Base-by-base conservation (phyloP, 2,888 invertebrate species). In the Thereva unica region DNA sequence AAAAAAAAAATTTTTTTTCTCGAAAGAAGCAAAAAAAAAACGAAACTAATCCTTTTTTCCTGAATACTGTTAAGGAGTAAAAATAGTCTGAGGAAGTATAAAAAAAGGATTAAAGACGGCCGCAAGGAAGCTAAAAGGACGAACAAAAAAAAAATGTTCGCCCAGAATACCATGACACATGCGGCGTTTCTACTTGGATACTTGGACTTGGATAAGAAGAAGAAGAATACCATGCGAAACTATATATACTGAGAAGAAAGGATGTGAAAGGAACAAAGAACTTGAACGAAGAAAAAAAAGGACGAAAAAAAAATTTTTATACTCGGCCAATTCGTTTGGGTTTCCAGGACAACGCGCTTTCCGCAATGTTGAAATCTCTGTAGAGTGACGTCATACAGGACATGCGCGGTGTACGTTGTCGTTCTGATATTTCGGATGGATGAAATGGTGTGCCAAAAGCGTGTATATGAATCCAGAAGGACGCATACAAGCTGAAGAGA, bases 361-460 rank as follows among this genome's bases (percentile, higher is more conserved):
- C 68, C 68, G 69, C 71, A 71, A 71, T 68, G 55, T 67, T 57
- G 54, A 66, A 70, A 70, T 56, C 68, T 66, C 71, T 70, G 69
- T 71, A 71, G 67, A 65, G 55, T 71, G 71, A 71, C 71, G 71
- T 71, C 67, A 70, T 63, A 41, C 12, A 59, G 64, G 41, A 45
- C 69, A 69, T 71, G 70, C 71, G 71, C 71, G n/a, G n/a, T n/a
- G n/a, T n/a, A n/a, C n/a, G n/a, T n/a, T n/a, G n/a, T n/a, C n/a
- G n/a, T n/a, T n/a, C n/a, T n/a, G n/a, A n/a, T n/a, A n/a, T n/a
- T n/a, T n/a, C n/a, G n/a, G n/a, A n/a, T n/a, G n/a, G n/a, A n/a
- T n/a, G n/a, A n/a, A n/a, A n/a, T 37, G n/a, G 6, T 12, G n/a
- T 56, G 44, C 34, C 44, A 23, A 56, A 56, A 44, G 44, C 44